Evolutionary conservation across 2,797 vertebrate species (phyloP).

Genomic region (Loriculus beryllinus): DNA sequence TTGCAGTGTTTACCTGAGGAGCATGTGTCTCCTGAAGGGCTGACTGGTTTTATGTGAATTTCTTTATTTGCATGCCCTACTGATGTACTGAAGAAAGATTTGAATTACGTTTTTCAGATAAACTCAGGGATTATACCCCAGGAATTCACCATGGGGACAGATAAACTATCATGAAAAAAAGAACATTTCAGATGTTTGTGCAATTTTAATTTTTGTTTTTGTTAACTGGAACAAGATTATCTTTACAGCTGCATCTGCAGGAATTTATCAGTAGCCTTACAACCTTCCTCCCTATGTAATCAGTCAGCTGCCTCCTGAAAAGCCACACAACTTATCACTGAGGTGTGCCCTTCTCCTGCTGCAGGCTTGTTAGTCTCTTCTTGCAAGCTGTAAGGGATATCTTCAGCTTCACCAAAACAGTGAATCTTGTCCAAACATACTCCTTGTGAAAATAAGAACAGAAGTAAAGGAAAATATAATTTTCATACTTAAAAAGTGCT

Average conservation of each 20-base stretch:
- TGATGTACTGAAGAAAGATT: background rate
- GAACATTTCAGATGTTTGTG: slow-evolving; percentile 46
- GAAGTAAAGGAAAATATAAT: background rate
- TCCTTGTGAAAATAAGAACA: background rate
- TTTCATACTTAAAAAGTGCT: background rate
- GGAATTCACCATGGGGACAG: background rate
- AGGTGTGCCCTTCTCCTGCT: background rate
- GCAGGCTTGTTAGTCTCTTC: background rate
- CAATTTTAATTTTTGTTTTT: too few species aligned
- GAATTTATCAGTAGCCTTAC: slow-evolving; percentile 41
- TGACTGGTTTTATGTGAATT: slow-evolving; percentile 35
- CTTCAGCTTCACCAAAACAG: background rate
- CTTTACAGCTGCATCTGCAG: slow-evolving; percentile 41
- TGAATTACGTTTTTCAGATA: slow-evolving; percentile 23
- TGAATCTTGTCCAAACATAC: background rate
- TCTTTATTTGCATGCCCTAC: background rate
- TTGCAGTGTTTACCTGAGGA: slow-evolving; percentile 22
- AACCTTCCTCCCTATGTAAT: slow-evolving; percentile 7
- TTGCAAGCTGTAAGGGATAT: background rate
- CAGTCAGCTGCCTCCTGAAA: background rate
- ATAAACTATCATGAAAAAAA: slow-evolving; percentile 24
- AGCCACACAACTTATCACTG: background rate
- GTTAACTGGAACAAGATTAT: slow-evolving; percentile 10
- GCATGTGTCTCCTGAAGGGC: background rate
- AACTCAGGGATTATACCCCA: background rate